Base-by-base conservation (phyloP, 2,888 invertebrate genomes). In the Sphaeridia pumilis region DNA sequence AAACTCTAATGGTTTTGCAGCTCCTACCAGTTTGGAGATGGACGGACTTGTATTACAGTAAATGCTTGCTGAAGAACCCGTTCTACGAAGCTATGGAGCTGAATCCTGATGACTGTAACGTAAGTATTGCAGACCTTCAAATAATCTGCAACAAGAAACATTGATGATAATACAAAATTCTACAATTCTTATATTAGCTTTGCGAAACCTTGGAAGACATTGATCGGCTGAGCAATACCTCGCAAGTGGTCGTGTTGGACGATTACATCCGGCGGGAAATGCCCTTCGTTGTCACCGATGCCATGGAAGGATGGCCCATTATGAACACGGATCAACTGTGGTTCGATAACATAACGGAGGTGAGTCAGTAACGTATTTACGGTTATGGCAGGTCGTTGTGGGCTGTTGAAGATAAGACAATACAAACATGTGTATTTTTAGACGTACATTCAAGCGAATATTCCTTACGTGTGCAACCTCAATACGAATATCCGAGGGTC, bases 11-110 rank as follows among this genome's bases (percentile, higher is more conserved):
- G n/a, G n/a, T 41, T 44, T 49, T 47, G 17, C 57, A 72, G 72
- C 52, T 85, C 14, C 70, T 87, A 35, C 86, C 87, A 0, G 73
- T 82, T 58, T 90, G 86, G 84, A 83, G 90, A 67, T 92, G 92
- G 92, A 81, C 78, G 4, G 69, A 74, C n/a, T 69, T 82, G 41
- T 81, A 82, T 65, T 76, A 80, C 65, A 75, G 77, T 56, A 75
- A 76, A 60, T 93, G 92, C 68, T 73, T 90, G 65, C 75, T 92
- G 49, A 76, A 78, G 57, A 81, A 80, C 66, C 78, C 81, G 1
- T 78, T 78, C 66, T 78, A 72, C 54, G 73, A 72, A 45, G 72
- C 71, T 49, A 70, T 72, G 34, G 66, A 71, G 2, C 69, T 76
- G 43, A 71, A 71, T 3, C 71, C 73, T 57, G 75, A 76, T 54